Percentiles rank a stretch among this genome's conserved stretches.
These are phyloP conservation scores for Pangasianodon hypophthalmus DNA, from an alignment of 2,113 vertebrate species.

Conservation along the genomic window DNA sequence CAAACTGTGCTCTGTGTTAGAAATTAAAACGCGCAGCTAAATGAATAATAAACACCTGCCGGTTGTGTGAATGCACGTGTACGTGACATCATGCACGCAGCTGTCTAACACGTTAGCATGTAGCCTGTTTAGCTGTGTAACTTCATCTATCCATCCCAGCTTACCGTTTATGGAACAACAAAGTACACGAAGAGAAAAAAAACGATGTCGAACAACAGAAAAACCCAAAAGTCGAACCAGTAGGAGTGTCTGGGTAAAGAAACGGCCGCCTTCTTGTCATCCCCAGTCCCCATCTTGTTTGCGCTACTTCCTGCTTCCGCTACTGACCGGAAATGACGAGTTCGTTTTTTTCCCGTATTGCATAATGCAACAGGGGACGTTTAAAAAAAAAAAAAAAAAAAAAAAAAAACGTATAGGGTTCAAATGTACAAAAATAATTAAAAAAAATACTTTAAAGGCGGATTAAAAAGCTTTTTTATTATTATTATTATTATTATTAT, in stretches of 20 bases:
- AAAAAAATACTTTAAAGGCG: no score
- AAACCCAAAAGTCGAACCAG: slow-evolving; percentile 89
- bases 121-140: not conserved
- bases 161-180: slow-evolving; percentile 70
- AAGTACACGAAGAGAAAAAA: slow-evolving; percentile 79
- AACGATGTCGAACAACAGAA: slow-evolving; percentile 79
- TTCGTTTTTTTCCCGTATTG: not conserved
- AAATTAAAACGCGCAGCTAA: not conserved
- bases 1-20: not conserved
- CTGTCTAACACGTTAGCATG: not conserved
- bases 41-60: not conserved
- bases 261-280: not conserved
- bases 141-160: not conserved
- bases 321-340: slow-evolving; percentile 29
- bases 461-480: not conserved
- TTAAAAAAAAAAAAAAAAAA: no score
- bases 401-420: not conserved
- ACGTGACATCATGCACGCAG: not conserved
- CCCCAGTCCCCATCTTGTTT: slow-evolving; percentile 37
- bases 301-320: slow-evolving; percentile 47
- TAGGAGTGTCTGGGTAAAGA: slow-evolving; percentile 80
- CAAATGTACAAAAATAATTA: no score
- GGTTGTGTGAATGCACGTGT: not conserved
- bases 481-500: not conserved
- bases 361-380: not conserved